A percentile compares a stretch with the other conserved stretches of the same genome.
Evolutionary conservation across 2,797 vertebrate species (phyloP).

Genomic region (Remorina albescens): DNA sequence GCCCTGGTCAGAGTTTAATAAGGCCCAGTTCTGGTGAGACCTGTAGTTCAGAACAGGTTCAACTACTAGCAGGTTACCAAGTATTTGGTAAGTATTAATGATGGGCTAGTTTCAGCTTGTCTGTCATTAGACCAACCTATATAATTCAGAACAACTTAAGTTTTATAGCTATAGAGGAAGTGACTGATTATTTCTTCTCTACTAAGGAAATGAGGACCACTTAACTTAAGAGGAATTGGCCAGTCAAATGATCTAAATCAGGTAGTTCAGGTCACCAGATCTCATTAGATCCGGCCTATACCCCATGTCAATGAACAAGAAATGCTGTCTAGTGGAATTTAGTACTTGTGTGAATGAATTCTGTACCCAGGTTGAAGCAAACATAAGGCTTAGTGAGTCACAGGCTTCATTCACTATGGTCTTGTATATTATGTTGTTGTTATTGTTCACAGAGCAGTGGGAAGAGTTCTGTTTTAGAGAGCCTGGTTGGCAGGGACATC

Average conservation of each 20-base stretch:
- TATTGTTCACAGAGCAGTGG: slow-evolving; percentile 95
- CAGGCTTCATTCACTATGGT: neutral
- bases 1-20: slow-evolving; percentile 9
- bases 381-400: slow-evolving; percentile 2
- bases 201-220: neutral
- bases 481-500: slow-evolving; percentile 95
- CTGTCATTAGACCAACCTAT: neutral
- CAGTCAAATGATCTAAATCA: slow-evolving; percentile 7
- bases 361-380: neutral
- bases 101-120: neutral
- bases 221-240: slow-evolving; percentile 1
- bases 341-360: neutral
- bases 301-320: slow-evolving; percentile 7
- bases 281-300: slow-evolving; percentile 13
- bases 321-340: neutral
- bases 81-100: slow-evolving; percentile 26
- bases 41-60: slow-evolving; percentile 11
- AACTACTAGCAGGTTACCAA: neutral
- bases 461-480: slow-evolving; percentile 98
- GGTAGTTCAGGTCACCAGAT: slow-evolving; percentile 40
- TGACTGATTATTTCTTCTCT: neutral
- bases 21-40: slow-evolving; percentile 8
- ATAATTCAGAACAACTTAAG: neutral
- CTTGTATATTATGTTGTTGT: slow-evolving; percentile 42
- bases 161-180: neutral